Percentiles rank a stretch among this genome's conserved stretches.
Evolutionary conservation across 2,888 invertebrate species (phyloP).

Genomic region (Morinoia aosen): DNA sequence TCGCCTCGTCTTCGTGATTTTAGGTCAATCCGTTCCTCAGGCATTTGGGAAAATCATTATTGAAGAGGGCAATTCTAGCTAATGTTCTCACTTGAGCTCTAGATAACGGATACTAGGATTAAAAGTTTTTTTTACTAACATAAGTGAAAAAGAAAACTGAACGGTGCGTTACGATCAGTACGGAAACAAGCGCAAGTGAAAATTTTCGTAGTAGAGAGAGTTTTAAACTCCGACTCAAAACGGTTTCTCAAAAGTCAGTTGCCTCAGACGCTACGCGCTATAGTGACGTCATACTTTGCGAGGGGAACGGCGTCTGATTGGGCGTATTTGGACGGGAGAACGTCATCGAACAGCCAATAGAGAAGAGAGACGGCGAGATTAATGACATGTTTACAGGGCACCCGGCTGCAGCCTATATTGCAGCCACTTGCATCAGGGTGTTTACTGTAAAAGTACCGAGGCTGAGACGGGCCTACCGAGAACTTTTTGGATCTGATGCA

Average conservation of each 20-base stretch:
- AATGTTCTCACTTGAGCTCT: no score
- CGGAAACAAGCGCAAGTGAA: no score
- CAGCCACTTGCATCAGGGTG: constrained; percentile 29
- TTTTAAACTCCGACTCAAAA: no score
- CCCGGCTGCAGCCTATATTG: constrained; percentile 15
- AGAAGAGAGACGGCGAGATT: constrained; percentile 30
- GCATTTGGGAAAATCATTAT: no score
- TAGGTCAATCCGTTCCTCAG: no score
- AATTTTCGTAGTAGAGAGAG: no score
- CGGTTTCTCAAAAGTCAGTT: background rate
- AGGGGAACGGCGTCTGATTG: background rate
- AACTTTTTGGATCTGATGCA: background rate
- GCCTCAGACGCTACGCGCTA: background rate
- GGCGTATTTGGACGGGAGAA: background rate
- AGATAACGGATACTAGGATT: no score
- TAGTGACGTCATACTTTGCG: background rate
- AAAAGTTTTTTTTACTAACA: no score
- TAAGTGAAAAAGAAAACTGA: no score
- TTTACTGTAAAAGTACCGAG: background rate
- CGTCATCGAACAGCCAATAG: constrained; percentile 16
- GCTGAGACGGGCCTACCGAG: background rate
- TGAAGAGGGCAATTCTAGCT: no score
- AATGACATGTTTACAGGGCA: constrained; percentile 28
- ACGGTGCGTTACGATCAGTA: no score
- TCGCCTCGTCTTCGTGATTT: no score